These are phyloP conservation scores for Potorous gilbertii DNA, from an alignment of 2,797 vertebrate species.

Conservation along the genomic window DNA sequence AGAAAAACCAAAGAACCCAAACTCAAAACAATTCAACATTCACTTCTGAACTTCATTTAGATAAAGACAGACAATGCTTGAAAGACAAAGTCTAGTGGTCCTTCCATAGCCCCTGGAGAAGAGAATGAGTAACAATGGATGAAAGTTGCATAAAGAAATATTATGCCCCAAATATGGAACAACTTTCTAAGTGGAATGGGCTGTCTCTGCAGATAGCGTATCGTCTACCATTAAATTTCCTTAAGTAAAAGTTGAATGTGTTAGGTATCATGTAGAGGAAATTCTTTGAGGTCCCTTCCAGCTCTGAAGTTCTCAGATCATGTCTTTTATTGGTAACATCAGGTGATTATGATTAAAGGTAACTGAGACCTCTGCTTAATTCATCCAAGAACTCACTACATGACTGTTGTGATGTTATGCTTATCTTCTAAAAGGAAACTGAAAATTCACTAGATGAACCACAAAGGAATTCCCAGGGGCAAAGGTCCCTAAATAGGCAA, in stretches of 20 bases:
- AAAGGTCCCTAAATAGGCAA: conserved; percentile 9
- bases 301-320: not conserved
- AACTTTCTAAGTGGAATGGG: not conserved
- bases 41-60: not conserved
- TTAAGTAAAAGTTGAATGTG: not conserved
- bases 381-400: not conserved
- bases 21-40: not conserved
- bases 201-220: not conserved
- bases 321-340: not conserved
- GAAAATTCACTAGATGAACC: not conserved
- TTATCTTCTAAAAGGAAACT: conserved; percentile 21
- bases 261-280: not conserved
- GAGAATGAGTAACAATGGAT: not conserved
- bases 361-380: not conserved
- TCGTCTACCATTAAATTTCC: not conserved
- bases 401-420: not conserved
- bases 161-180: not conserved
- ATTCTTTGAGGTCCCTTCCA: not conserved
- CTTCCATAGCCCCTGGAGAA: not conserved
- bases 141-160: not conserved
- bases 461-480: not conserved
- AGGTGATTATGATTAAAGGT: not conserved
- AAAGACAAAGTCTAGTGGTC: not conserved
- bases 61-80: not conserved
- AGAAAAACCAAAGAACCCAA: not conserved